These are phyloP conservation scores for Odontocerum albicorne DNA, from an alignment of 2,888 invertebrate genomes.

Conservation along the genomic window DNA sequence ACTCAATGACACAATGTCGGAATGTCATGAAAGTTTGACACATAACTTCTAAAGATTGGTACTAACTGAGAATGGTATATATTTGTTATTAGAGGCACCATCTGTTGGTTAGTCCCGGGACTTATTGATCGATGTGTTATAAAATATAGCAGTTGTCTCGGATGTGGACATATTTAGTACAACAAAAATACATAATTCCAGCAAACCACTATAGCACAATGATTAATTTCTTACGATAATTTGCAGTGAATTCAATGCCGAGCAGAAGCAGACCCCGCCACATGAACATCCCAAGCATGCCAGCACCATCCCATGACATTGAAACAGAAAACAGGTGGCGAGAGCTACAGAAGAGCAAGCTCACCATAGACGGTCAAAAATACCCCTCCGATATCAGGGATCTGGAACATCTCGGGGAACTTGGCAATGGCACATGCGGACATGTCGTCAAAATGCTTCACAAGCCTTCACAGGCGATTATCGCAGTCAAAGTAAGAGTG, in stretches of 20 bases:
- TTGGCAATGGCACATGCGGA: slow-evolving; percentile 95
- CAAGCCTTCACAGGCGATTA: slow-evolving; percentile 78
- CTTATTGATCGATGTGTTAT: too few species aligned
- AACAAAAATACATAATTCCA: too few species aligned
- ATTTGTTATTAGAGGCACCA: too few species aligned
- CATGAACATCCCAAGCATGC: slow-evolving; percentile 44
- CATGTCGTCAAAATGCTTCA: slow-evolving; percentile 97
- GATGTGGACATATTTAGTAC: too few species aligned
- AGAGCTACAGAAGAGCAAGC: slow-evolving; percentile 88
- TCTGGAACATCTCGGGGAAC: slow-evolving; percentile 81
- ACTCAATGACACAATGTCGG: too few species aligned
- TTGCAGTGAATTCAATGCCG: slow-evolving; percentile 14
- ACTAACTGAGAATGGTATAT: too few species aligned
- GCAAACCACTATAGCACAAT: not conserved
- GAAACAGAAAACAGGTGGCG: slow-evolving; percentile 83
- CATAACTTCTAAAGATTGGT: too few species aligned
- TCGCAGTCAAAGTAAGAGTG: slow-evolving; percentile 84
- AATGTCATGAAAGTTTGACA: too few species aligned
- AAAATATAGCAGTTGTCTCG: too few species aligned
- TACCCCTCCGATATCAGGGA: slow-evolving; percentile 83
- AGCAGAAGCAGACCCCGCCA: slow-evolving; percentile 6
- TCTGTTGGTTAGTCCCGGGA: too few species aligned
- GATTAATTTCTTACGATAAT: not conserved
- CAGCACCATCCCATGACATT: slow-evolving; percentile 50
- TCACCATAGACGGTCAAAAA: slow-evolving; percentile 77